These are phyloP conservation scores for Zaprionus capensis DNA, from an alignment of 1,140 invertebrate species.

Conservation along the genomic window DNA sequence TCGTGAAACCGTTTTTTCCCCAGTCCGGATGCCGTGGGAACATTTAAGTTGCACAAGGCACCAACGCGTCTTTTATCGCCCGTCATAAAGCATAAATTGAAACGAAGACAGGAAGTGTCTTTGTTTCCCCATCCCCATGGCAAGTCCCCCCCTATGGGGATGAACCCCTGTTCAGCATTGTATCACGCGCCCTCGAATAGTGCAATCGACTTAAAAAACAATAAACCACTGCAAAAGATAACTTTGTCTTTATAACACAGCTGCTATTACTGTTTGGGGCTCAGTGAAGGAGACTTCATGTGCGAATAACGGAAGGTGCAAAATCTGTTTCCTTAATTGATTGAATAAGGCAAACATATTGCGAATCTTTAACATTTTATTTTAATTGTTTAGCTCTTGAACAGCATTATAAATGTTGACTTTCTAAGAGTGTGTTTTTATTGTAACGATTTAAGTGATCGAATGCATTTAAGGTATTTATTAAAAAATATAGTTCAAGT, in stretches of 20 bases:
- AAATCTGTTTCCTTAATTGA: neutral
- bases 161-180: constrained; percentile 40
- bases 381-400: too few relatives aligned
- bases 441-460: too few relatives aligned
- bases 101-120: constrained; percentile 66
- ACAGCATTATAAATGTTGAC: too few relatives aligned
- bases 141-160: neutral
- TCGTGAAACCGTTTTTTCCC: constrained; percentile 34
- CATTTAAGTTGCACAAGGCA: constrained; percentile 24
- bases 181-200: constrained; percentile 57
- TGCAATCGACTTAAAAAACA: constrained; percentile 58
- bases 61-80: constrained; percentile 39
- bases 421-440: too few relatives aligned
- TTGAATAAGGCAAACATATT: neutral
- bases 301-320: neutral
- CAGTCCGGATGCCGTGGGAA: constrained; percentile 51
- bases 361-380: too few relatives aligned
- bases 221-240: constrained; percentile 58
- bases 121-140: constrained; percentile 10
- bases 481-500: too few relatives aligned
- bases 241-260: constrained; percentile 59
- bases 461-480: too few relatives aligned
- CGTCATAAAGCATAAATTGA: constrained; percentile 53
- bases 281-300: too few relatives aligned
- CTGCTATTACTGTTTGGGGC: neutral